phyloP scores from a whole-genome alignment of 2,113 vertebrate genomes.

The Trogon surrucura region DNA sequence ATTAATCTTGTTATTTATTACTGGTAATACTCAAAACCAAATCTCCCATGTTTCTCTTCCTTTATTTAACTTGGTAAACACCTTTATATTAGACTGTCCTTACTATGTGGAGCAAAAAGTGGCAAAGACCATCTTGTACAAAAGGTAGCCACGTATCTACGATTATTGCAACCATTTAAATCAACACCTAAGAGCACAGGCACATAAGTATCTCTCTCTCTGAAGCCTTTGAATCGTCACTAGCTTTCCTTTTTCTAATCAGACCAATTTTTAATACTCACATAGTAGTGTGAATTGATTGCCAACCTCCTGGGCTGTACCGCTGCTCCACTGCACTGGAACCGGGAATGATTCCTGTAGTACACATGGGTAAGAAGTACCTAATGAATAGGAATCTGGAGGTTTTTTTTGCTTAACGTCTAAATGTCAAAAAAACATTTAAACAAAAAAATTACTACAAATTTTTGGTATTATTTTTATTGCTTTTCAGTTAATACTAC shows the following conservation, averaged over 20 bases:
- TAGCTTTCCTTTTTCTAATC: neutral
- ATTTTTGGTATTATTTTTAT: neutral
- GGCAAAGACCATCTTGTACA: neutral
- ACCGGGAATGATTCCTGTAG: neutral
- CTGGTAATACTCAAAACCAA: neutral
- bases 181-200: neutral
- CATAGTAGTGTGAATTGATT: neutral
- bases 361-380: rapidly evolving
- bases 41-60: neutral
- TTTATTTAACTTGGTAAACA: neutral
- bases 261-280: neutral
- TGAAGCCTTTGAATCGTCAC: neutral
- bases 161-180: neutral
- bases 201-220: neutral
- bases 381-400: neutral
- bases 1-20: neutral
- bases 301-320: neutral
- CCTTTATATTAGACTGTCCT: neutral
- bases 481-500: neutral
- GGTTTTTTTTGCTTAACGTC: neutral
- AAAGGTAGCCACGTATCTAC: neutral
- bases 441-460: neutral
- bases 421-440: neutral
- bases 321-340: neutral
- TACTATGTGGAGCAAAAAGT: neutral